Evolutionary conservation across 2,797 vertebrate genomes (phyloP), one percentile per base, ranked within the genome.

Genomic region (Gephyroberyx darwinii): DNA sequence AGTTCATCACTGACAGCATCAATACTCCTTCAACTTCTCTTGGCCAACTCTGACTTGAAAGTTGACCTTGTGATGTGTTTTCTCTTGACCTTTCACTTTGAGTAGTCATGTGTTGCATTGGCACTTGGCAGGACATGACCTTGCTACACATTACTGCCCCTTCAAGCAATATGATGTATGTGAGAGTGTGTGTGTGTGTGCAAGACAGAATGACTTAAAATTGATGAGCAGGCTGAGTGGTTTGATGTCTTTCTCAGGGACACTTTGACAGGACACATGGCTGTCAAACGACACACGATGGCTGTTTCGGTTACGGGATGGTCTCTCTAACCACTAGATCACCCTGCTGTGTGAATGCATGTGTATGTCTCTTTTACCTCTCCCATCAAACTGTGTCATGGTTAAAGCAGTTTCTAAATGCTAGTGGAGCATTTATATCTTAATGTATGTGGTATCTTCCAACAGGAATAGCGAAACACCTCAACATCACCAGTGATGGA

Each of bases 401-500:
- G 16, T 30, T 26, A 53, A 26, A 26, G 10, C 20, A 7, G 70
- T 77, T 68, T 67, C 67, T 17, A 61, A 33, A 84, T 45, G 14
- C 45, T 2, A 0, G 7, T 43, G 54, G 39, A 43, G 17, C 67
- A 26, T 75, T 84, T 77, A 57, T 39, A 79, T 69, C 57, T 52
- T 82, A 69, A 84, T 79, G 26, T 76, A 72, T 60, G 58, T 74
- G 68, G 52, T 78, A 47, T 82, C 80, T 78, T 75, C 69, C 77
- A 74, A 56, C 31, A 43, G 67, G 53, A 77, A 50, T 4, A 31
- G 61, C 61, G 41, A 59, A 74, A 84, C 58, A 63, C 33, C 69
- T 82, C 66, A 80, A 37, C 83, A 81, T 76, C 81, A 47, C 67
- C 60, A 5, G 22, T 91, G 91, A 89, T 88, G 69, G 88, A 89